These are phyloP conservation scores for Drosophila novamexicana DNA, from an alignment of 1,140 invertebrate species.

Conservation along the genomic window DNA sequence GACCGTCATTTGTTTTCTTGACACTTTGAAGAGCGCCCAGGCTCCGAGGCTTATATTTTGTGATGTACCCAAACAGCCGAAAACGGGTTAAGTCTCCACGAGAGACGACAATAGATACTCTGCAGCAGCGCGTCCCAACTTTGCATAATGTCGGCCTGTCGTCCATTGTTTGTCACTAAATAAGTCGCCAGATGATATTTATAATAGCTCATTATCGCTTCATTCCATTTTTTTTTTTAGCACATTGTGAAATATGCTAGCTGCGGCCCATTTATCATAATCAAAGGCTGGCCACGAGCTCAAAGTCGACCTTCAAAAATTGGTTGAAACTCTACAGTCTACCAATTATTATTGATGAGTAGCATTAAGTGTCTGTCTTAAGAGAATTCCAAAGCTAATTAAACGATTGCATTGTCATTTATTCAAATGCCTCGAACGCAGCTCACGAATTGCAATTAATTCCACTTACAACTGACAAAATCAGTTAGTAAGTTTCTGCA, in stretches of 20 bases:
- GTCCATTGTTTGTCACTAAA: slow-evolving; percentile 65
- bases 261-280: slow-evolving; percentile 71
- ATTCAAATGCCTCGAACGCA: slow-evolving; percentile 10
- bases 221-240: slow-evolving; percentile 56
- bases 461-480: not conserved
- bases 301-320: slow-evolving; percentile 29
- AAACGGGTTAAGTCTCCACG: slow-evolving; percentile 33
- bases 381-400: slow-evolving; percentile 9
- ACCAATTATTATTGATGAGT: slow-evolving; percentile 52
- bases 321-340: slow-evolving; percentile 9
- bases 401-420: slow-evolving; percentile 39
- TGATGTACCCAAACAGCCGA: slow-evolving; percentile 43
- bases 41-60: slow-evolving; percentile 52
- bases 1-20: slow-evolving; percentile 80
- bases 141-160: slow-evolving; percentile 59
- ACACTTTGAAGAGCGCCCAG: slow-evolving; percentile 72
- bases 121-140: slow-evolving; percentile 36
- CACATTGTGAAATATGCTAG: slow-evolving; percentile 66
- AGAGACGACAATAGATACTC: slow-evolving; percentile 3
- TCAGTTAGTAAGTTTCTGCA: no score
- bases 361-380: slow-evolving; percentile 10
- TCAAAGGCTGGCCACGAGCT: slow-evolving; percentile 29
- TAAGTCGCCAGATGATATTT: slow-evolving; percentile 80
- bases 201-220: slow-evolving; percentile 79
- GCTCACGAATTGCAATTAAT: slow-evolving; percentile 7